Conservation (phyloP, 2,888 invertebrate genomes). For the Plagiodera versicolora region DNA sequence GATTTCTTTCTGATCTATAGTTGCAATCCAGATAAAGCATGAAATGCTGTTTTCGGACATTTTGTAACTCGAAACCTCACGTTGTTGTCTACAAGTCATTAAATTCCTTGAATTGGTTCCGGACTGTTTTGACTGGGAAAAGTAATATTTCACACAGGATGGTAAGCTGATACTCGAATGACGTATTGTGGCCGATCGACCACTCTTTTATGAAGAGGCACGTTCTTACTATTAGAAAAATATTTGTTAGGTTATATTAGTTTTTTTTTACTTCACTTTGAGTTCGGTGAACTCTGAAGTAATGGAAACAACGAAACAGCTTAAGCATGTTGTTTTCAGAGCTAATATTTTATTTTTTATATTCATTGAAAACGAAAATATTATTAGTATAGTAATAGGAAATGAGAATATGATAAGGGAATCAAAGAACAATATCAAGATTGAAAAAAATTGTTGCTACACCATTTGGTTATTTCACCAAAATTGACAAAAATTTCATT, state of each 20-base stretch:
- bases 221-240: background rate
- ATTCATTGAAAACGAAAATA: too few relatives aligned
- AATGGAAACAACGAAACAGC: too few relatives aligned
- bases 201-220: background rate
- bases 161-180: background rate
- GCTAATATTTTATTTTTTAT: too few relatives aligned
- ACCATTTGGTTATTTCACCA: too few relatives aligned
- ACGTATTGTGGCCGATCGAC: background rate
- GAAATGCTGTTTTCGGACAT: background rate
- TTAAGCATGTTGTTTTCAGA: too few relatives aligned
- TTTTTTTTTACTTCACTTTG: background rate
- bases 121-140: background rate
- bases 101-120: background rate
- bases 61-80: background rate
- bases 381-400: too few relatives aligned
- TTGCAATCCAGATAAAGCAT: background rate
- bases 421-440: too few relatives aligned
- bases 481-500: too few relatives aligned
- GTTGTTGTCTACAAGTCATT: background rate
- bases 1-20: too few relatives aligned
- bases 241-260: background rate
- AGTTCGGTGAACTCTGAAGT: background rate
- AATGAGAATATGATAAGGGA: too few relatives aligned
- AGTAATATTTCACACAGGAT: background rate
- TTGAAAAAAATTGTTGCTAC: too few relatives aligned